phyloP scores from a whole-genome alignment of 2,888 invertebrate genomes.

The Invenusta paracnida region DNA sequence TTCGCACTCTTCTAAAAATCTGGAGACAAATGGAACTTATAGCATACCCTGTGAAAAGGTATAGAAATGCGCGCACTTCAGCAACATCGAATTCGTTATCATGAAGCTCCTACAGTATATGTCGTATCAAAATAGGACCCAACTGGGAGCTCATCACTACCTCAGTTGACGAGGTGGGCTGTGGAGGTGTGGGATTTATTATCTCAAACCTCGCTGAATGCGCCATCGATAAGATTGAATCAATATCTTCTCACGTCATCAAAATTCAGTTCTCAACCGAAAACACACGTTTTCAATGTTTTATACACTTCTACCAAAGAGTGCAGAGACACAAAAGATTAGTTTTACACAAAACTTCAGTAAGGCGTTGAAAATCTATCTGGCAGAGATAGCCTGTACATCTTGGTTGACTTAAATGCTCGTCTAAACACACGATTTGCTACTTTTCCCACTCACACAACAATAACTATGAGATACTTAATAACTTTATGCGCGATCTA shows the following conservation, averaged over 20 bases:
- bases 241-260: background rate
- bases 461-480: background rate
- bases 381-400: conserved; percentile 3
- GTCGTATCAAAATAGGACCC: background rate
- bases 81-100: background rate
- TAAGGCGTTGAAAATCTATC: no score
- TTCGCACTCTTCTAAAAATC: background rate
- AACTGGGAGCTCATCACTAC: background rate
- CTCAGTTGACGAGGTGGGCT: background rate
- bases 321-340: no score
- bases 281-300: no score
- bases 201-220: background rate
- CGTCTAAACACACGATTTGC: background rate
- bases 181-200: conserved; percentile 1
- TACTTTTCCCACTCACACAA: background rate
- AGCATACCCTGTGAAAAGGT: conserved; percentile 14
- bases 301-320: background rate
- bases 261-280: conserved; percentile 21
- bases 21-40: conserved; percentile 18
- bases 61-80: conserved; percentile 15
- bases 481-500: conserved; percentile 11
- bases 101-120: background rate
- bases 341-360: no score
- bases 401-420: background rate
- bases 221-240: conserved; percentile 5